Conservation (phyloP, 2,888 invertebrate species). For the Alloplasta piceator region DNA sequence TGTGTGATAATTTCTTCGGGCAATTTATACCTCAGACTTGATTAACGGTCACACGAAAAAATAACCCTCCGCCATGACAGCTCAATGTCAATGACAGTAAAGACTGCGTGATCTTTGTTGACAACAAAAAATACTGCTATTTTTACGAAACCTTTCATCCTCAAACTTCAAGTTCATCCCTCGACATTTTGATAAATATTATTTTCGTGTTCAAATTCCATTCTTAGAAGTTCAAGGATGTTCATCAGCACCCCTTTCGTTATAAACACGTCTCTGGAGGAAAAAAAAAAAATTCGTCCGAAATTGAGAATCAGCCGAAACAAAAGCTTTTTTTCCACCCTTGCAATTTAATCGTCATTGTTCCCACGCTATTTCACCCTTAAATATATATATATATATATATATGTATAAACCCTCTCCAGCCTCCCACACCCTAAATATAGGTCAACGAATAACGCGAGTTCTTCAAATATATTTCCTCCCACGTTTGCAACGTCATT, state of each 20-base stretch:
- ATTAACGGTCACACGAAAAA: background rate
- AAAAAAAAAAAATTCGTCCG: background rate
- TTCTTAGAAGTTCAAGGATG: background rate
- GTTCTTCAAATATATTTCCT: conserved; percentile 26
- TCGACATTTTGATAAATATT: background rate
- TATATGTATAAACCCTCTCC: background rate
- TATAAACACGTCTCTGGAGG: background rate
- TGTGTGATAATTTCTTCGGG: background rate
- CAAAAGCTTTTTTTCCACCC: background rate
- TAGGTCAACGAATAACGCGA: conserved; percentile 21
- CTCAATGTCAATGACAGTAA: background rate
- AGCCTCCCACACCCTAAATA: background rate
- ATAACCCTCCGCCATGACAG: background rate
- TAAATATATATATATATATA: too few relatives aligned
- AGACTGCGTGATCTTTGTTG: background rate
- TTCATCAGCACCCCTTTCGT: conserved; percentile 14
- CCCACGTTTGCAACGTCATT: too few relatives aligned
- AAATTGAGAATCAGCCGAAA: conserved; percentile 27
- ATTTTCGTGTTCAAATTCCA: background rate
- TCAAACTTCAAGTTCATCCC: background rate
- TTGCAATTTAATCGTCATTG: background rate
- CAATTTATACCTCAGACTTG: background rate
- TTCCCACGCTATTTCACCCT: background rate
- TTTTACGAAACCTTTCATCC: background rate
- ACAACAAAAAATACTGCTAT: background rate